These are phyloP conservation scores for Gnathonemus longibarbis DNA, from an alignment of 2,113 vertebrate genomes.

Conservation along the genomic window DNA sequence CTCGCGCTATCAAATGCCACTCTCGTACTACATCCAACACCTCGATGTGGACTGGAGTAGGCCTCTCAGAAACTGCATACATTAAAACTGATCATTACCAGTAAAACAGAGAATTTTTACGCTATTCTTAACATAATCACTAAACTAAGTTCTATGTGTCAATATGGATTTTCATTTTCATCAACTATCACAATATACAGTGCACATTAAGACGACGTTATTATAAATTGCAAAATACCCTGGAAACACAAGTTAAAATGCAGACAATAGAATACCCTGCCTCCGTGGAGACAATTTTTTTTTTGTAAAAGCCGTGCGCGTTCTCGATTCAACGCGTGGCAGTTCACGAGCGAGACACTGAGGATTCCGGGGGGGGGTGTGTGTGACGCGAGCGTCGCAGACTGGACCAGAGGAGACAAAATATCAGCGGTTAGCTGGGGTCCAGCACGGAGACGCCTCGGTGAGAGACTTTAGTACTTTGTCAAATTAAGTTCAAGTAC, in stretches of 20 bases:
- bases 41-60: background rate
- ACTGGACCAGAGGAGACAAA: background rate
- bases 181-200: background rate
- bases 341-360: background rate
- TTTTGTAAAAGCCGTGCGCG: background rate
- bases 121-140: background rate
- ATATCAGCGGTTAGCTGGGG: background rate
- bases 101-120: background rate
- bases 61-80: background rate
- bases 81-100: background rate
- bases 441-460: background rate
- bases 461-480: background rate
- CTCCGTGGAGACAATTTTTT: background rate
- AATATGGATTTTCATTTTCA: background rate
- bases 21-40: background rate
- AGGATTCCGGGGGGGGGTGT: too few relatives aligned
- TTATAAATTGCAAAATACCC: background rate
- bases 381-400: background rate
- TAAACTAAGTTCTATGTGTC: background rate
- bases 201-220: background rate
- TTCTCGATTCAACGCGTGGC: background rate
- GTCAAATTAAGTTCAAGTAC: background rate
- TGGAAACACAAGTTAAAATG: background rate
- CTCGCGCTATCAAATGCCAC: background rate
- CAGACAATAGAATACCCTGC: background rate